These are phyloP conservation scores for Leptoclinus maculatus DNA, from an alignment of 2,797 vertebrate species.

Conservation along the genomic window DNA sequence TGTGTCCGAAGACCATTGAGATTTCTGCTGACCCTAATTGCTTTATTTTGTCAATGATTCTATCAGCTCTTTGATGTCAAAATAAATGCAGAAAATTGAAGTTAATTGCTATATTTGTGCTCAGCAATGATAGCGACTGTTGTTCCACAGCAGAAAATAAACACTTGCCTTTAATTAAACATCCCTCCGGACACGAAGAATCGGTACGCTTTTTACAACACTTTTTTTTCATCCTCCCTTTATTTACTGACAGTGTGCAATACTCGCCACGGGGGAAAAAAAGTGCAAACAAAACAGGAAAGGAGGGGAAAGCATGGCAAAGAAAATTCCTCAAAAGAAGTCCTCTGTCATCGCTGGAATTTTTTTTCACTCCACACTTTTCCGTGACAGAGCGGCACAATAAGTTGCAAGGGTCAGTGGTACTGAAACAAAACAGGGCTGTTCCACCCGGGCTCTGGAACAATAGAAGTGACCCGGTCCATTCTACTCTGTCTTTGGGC, in stretches of 20 bases:
- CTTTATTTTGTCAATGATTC: constrained; percentile 85
- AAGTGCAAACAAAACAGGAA: constrained; percentile 78
- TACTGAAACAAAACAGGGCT: constrained; percentile 90
- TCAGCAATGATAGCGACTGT: constrained; percentile 77
- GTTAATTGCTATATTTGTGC: constrained; percentile 88
- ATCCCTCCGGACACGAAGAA: constrained; percentile 76
- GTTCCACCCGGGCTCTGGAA: constrained; percentile 87
- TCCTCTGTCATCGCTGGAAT: constrained; percentile 70
- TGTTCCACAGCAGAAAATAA: constrained; percentile 79
- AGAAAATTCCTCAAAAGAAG: constrained; percentile 70
- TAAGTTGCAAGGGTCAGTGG: constrained; percentile 92
- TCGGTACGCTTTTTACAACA: constrained; percentile 75
- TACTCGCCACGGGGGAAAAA: constrained; percentile 64
- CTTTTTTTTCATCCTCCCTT: constrained; percentile 76
- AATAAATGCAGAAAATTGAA: constrained; percentile 86
- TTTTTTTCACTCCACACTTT: constrained; percentile 87
- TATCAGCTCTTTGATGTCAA: constrained; percentile 86
- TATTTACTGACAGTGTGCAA: constrained; percentile 77
- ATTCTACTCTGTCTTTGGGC: constrained; percentile 88
- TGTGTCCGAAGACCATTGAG: constrained; percentile 81
- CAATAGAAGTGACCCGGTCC: constrained; percentile 90
- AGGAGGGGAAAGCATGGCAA: constrained; percentile 56
- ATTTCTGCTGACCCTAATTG: constrained; percentile 83
- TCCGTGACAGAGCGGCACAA: constrained; percentile 90
- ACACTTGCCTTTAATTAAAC: constrained; percentile 79